Evolutionary conservation across 2,888 invertebrate genomes (phyloP), one percentile per base, ranked within the genome.

Genomic region (Miltochrista miniata): DNA sequence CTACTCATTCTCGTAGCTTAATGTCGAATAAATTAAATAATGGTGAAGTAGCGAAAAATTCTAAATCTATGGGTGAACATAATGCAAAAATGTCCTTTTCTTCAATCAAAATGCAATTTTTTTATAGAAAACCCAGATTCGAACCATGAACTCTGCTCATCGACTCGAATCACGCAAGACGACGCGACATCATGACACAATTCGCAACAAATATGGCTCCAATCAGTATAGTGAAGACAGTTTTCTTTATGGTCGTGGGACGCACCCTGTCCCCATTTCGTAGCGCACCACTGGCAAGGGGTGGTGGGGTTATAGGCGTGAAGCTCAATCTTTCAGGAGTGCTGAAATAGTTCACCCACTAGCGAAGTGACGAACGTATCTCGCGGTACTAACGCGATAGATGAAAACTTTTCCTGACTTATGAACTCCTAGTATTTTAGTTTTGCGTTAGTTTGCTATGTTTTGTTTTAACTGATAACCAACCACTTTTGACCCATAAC

Each of bases 251-350:
- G 77, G 79, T 62, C 55, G 54, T 62, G 81, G 82, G 88, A 83
- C 90, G 85, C 90, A 83, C 90, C 90, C 87, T 89, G 87, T 79
- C 85, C 90, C 84, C 84, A 83, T 85, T 87, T 68, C 72, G 68
- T 57, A 70, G 73, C 74, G 79, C 79, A 80, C 82, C 81, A 79
- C 70, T 64, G 68, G 58, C 66, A 74, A 74, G 74, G 83, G 85
- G 84, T 84, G 83, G 87, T 83, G 86, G 83, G 79, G 77, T 78
- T 76, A 74, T 51, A 69, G 63, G 64, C 69, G 75, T 66, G 70
- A 72, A 66, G 57, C 56, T 66, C 64, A 64, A 73, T 64, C 74
- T 68, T 76, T 75, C 79, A 76, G 81, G 75, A 76, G 59, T 64
- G 72, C 76, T 81, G 77, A 82, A 82, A 78, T 71, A 76, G 72